Evolutionary conservation across 37 sponge, comb jelly and placozoan genomes (phyloP), one percentile per base, ranked within the genome.

Genomic region (Ephydatia muelleri): DNA sequence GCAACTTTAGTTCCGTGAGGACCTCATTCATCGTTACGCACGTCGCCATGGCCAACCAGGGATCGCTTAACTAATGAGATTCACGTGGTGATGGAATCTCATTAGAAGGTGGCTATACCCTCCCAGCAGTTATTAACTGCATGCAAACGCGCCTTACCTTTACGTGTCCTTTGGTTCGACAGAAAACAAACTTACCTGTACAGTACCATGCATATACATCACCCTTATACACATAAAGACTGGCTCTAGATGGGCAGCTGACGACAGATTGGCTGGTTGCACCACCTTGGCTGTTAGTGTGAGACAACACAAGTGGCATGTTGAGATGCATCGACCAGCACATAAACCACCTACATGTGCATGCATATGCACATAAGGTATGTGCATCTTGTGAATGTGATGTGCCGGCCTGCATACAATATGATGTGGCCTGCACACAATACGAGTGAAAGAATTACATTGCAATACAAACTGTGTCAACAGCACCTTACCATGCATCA

Each of bases 1-100:
- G n/a, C n/a, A n/a, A n/a, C n/a, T n/a, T n/a, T n/a, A n/a, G n/a
- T n/a, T n/a, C n/a, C n/a, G n/a, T n/a, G n/a, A n/a, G n/a, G n/a
- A n/a, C n/a, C n/a, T n/a, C n/a, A n/a, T n/a, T n/a, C n/a, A n/a
- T n/a, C n/a, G n/a, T n/a, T n/a, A n/a, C n/a, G n/a, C n/a, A n/a
- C n/a, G n/a, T n/a, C n/a, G n/a, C n/a, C n/a, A n/a, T n/a, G n/a
- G n/a, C n/a, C n/a, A n/a, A n/a, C n/a, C n/a, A n/a, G n/a, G n/a
- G n/a, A n/a, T n/a, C n/a, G n/a, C n/a, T n/a, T n/a, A n/a, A n/a
- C n/a, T 57, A 57, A 21, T 57, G 57, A 57, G 57, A 57, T 57
- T 57, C 57, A 57, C 57, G 57, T 57, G 57, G 57, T 57, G 57
- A 57, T 57, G 57, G 57, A 57, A 57, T 57, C 57, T 57, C 57